Percentiles rank a stretch among this genome's conserved stretches.
Conservation (phyloP, 2,888 invertebrate species). For the Eurois occulta region DNA sequence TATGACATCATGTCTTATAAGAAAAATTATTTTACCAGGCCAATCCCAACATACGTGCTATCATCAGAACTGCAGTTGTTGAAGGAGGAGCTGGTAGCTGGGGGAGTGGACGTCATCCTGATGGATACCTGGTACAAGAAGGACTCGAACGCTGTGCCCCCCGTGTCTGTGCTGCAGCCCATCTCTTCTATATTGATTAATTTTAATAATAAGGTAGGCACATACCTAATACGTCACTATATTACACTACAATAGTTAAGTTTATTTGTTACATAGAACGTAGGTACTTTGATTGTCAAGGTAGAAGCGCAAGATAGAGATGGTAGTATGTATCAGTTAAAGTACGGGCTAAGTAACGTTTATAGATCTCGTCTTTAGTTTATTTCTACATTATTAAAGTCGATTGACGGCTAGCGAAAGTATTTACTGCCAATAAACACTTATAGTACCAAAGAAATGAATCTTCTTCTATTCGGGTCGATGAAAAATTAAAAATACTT, state of each 20-base stretch:
- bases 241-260: not conserved
- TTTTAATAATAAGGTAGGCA: conserved; percentile 98
- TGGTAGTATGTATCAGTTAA: not conserved
- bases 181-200: conserved; percentile 99
- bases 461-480: no score
- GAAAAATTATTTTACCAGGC: conserved; percentile 89
- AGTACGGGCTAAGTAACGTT: not conserved
- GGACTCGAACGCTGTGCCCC: conserved; percentile 98
- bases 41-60: conserved; percentile 98
- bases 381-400: no score
- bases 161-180: conserved; percentile 98
- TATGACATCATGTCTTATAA: not conserved
- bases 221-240: not conserved
- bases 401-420: no score
- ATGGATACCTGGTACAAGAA: conserved; percentile 99
- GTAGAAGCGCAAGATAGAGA: not conserved
- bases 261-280: not conserved
- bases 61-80: conserved; percentile 97
- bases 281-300: not conserved
- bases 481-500: no score
- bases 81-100: conserved; percentile 95
- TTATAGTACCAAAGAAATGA: no score
- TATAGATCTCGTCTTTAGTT: no score
- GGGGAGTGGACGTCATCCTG: conserved; percentile 95
- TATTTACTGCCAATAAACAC: no score